Base-by-base conservation (phyloP, 2,797 vertebrate genomes). In the Scleropages formosus region DNA sequence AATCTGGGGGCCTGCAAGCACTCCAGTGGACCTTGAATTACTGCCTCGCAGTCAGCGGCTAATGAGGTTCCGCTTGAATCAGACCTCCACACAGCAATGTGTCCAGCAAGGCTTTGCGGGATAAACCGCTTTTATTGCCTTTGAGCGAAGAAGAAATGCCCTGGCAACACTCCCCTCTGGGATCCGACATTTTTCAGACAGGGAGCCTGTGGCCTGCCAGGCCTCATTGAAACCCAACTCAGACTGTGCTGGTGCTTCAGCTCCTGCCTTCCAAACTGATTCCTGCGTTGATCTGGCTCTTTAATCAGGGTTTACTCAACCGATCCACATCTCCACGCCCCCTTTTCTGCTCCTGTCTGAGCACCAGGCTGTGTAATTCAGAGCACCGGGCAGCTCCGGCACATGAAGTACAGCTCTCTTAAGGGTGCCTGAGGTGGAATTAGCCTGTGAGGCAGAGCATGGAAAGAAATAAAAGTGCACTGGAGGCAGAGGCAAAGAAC, bases 1-100 rank as follows among this genome's bases (percentile, higher is more conserved):
- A n/a, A n/a, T n/a, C n/a, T n/a, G n/a, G n/a, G n/a, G 88, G 87
- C n/a, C 80, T 64, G 61, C 85, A n/a, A 85, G 85, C 85, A 85
- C 78, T 47, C 26, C 44, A 44, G 22, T 64, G 26, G 76, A 24
- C 26, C 69, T 39, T 61, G 11, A 76, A 76, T 31, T 39, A 62
- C 60, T 46, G 47, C 47, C 47, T 7, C 47, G 47, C 47, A 51
- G 47, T 13, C 39, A 4, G 47, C 67, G 46, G 18, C 65, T 61
- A 58, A 75, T 11, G 12, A 76, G 62, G 4, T 58, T 27, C 67
- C 39, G 76, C 68, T 49, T 76, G 26, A 59, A 56, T 64, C 26
- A 76, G 62, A 63, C 71, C 67, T 63, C 13, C 44, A 70, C 75
- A 76, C 63, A 70, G 71, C 24, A 76, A 46, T 53, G 47, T 51